Evolutionary conservation across 2,113 vertebrate species (phyloP).

Genomic region (Passer montanus): DNA sequence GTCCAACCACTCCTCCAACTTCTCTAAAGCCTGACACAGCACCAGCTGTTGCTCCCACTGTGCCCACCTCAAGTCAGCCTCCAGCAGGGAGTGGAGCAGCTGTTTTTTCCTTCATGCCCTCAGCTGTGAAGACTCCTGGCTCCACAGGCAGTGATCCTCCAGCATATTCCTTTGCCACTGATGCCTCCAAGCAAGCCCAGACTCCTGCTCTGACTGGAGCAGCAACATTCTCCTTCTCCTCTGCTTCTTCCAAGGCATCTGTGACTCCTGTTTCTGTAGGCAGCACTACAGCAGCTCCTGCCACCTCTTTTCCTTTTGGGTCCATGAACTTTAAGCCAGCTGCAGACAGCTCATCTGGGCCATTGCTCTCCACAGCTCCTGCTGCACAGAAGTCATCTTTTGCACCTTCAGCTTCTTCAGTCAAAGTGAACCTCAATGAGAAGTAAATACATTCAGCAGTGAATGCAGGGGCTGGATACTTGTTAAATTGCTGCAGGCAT

Average conservation of each 20-base stretch:
- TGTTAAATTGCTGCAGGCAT: not conserved
- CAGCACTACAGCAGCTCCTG: not conserved
- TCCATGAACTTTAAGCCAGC: constrained; percentile 72
- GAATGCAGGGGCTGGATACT: not conserved
- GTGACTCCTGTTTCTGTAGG: not conserved
- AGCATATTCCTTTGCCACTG: not conserved
- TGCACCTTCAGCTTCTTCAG: constrained; percentile 63
- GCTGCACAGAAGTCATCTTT: constrained; percentile 54
- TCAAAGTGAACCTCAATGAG: constrained; percentile 89
- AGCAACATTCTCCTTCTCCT: constrained; percentile 69
- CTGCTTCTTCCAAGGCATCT: constrained; percentile 64
- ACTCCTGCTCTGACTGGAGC: constrained; percentile 25
- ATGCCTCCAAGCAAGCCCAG: constrained; percentile 30
- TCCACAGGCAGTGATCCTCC: constrained; percentile 7
- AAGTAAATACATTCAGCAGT: constrained; percentile 75
- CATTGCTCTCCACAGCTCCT: constrained; percentile 20
- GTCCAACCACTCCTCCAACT: constrained; percentile 50
- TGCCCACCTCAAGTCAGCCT: constrained; percentile 18
- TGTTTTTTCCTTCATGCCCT: constrained; percentile 53
- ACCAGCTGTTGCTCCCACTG: not conserved
- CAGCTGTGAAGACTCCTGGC: constrained; percentile 47
- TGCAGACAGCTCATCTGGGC: constrained; percentile 35
- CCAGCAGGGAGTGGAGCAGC: not conserved
- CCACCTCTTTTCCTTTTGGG: constrained; percentile 64
- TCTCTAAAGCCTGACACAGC: constrained; percentile 48